These are phyloP conservation scores for Pachypanchax playfairii DNA, from an alignment of 2,113 vertebrate species.

Conservation along the genomic window DNA sequence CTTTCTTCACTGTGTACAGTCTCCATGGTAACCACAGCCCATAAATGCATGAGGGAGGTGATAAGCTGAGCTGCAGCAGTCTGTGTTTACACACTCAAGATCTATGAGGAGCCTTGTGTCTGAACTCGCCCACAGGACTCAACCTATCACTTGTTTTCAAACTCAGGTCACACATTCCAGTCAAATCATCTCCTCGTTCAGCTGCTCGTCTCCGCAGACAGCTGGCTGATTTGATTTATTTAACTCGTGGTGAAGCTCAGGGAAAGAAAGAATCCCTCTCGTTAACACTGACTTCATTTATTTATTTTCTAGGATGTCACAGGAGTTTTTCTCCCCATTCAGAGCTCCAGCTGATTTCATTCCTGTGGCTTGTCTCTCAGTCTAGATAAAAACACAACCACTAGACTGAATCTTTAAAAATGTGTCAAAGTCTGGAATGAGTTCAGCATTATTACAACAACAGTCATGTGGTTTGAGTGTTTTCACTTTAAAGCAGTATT, in stretches of 20 bases:
- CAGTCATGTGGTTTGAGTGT: no score
- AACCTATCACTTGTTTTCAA: neutral
- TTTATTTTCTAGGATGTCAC: slow-evolving; percentile 4
- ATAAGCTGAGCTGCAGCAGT: neutral
- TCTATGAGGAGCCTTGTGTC: slow-evolving; percentile 5
- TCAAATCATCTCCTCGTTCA: slow-evolving; percentile 7
- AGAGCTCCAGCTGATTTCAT: slow-evolving; percentile 49
- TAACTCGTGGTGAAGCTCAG: slow-evolving; percentile 1
- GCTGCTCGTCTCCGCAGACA: slow-evolving; percentile 17
- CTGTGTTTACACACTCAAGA: neutral
- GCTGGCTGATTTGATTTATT: slow-evolving; percentile 35
- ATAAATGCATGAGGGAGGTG: slow-evolving; percentile 1
- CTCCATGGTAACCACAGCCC: neutral
- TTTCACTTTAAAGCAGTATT: no score
- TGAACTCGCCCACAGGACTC: neutral
- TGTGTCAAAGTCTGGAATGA: neutral
- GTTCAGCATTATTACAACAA: no score
- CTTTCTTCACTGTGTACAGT: slow-evolving; percentile 9
- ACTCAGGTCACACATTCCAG: slow-evolving; percentile 4
- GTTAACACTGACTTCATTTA: slow-evolving; percentile 9
- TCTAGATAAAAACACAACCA: no score
- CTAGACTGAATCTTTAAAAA: neutral
- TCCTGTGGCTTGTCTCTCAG: slow-evolving; percentile 60
- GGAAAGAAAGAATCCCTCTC: slow-evolving; percentile 35
- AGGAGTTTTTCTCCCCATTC: slow-evolving; percentile 4